A percentile compares a stretch with the other conserved stretches of the same genome.
These are phyloP conservation scores for human DNA, from an alignment of 2,113 vertebrate genomes.

Conservation along the genomic window DNA sequence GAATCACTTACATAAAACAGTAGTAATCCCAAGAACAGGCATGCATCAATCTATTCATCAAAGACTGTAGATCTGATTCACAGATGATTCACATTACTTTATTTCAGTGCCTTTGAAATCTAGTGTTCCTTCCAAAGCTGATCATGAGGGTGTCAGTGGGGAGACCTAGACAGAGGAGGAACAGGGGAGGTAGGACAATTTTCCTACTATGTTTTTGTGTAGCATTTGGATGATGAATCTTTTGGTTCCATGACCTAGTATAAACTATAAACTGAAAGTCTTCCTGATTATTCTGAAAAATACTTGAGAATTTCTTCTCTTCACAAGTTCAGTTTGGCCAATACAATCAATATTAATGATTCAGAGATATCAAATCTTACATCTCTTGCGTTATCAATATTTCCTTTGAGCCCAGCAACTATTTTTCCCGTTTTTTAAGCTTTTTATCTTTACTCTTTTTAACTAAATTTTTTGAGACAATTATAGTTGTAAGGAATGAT, in stretches of 20 bases:
- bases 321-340: background rate
- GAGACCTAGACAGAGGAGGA: background rate
- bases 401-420: background rate
- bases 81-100: background rate
- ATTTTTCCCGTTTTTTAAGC: background rate
- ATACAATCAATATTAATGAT: background rate
- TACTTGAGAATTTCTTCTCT: background rate
- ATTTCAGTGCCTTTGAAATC: background rate
- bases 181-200: background rate
- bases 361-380: background rate
- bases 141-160: background rate
- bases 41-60: background rate
- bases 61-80: background rate
- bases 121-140: background rate
- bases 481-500: background rate
- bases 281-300: background rate
- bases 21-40: background rate
- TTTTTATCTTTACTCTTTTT: background rate
- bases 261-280: background rate
- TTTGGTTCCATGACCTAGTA: background rate
- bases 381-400: background rate
- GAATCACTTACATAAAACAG: background rate
- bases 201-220: background rate
- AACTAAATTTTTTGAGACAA: background rate
- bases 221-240: background rate